These are phyloP conservation scores for Microcebus griseorufus DNA, from an alignment of 2,113 vertebrate genomes.

Conservation along the genomic window DNA sequence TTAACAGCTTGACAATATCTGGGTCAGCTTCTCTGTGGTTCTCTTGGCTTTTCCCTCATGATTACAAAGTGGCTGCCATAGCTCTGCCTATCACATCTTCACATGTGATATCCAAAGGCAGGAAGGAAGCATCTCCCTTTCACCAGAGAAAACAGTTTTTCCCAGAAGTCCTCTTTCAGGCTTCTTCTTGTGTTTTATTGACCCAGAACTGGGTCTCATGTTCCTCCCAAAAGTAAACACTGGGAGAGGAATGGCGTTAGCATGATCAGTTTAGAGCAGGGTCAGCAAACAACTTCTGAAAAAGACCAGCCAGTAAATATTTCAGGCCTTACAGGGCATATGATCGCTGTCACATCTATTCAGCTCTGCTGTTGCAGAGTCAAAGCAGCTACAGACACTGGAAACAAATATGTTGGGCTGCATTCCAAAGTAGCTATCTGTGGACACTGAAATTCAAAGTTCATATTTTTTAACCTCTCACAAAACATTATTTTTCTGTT, in stretches of 20 bases:
- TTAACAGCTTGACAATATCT: not conserved
- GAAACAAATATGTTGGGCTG: not conserved
- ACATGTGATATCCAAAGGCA: not conserved
- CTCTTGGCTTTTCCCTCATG: not conserved
- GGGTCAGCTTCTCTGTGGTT: not conserved
- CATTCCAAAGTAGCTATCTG: not conserved
- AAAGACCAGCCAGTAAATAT: not conserved
- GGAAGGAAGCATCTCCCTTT: not conserved
- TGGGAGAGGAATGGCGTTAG: not conserved
- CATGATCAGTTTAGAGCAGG: not conserved
- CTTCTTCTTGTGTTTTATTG: not conserved
- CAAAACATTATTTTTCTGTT: not conserved
- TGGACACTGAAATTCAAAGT: not conserved
- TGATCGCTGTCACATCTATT: not conserved
- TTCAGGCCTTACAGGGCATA: not conserved
- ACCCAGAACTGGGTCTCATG: not conserved
- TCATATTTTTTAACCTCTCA: not conserved
- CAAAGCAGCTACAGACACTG: not conserved
- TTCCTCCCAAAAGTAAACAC: not conserved
- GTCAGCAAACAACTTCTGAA: not conserved
- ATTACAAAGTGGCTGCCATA: not conserved
- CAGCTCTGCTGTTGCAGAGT: not conserved
- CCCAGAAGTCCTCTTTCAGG: not conserved
- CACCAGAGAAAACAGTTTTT: not conserved
- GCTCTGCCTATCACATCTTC: not conserved